These are phyloP conservation scores for Yasuhikotakia modesta DNA, from an alignment of 2,797 vertebrate species.

Conservation along the genomic window DNA sequence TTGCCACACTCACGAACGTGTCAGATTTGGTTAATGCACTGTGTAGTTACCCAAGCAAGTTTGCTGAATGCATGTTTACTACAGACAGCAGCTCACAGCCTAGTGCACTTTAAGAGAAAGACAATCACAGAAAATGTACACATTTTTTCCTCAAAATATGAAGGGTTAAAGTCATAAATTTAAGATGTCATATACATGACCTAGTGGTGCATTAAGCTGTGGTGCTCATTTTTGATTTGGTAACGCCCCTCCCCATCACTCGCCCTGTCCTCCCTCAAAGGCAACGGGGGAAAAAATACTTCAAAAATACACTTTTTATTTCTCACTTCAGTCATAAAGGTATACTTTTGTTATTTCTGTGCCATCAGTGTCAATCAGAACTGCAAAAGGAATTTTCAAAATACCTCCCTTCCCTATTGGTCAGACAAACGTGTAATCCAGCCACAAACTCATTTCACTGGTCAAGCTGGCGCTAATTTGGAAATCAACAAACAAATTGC, in stretches of 20 bases:
- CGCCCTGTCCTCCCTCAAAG: background rate
- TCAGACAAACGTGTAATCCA: background rate
- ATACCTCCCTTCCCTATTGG: background rate
- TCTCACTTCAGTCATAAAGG: background rate
- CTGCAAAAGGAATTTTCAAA: background rate
- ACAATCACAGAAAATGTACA: background rate
- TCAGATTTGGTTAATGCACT: slow-evolving; percentile 28
- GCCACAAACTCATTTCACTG: no score
- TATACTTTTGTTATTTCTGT: background rate
- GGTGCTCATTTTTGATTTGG: background rate
- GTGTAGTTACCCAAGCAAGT: background rate
- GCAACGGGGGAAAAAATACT: background rate
- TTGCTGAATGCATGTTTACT: slow-evolving; percentile 14
- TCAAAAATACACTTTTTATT: background rate
- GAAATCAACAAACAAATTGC: no score
- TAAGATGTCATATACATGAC: background rate
- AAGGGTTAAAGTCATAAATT: background rate
- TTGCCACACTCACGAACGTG: slow-evolving; percentile 19
- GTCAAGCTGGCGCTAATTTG: no score
- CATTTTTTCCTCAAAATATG: background rate
- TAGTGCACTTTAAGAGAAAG: slow-evolving; percentile 2
- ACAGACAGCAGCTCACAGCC: background rate
- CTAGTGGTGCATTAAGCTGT: background rate
- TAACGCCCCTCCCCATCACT: background rate
- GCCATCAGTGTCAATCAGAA: background rate